These are phyloP conservation scores for Erpetoichthys calabaricus DNA, from an alignment of 2,797 vertebrate genomes.

Conservation along the genomic window DNA sequence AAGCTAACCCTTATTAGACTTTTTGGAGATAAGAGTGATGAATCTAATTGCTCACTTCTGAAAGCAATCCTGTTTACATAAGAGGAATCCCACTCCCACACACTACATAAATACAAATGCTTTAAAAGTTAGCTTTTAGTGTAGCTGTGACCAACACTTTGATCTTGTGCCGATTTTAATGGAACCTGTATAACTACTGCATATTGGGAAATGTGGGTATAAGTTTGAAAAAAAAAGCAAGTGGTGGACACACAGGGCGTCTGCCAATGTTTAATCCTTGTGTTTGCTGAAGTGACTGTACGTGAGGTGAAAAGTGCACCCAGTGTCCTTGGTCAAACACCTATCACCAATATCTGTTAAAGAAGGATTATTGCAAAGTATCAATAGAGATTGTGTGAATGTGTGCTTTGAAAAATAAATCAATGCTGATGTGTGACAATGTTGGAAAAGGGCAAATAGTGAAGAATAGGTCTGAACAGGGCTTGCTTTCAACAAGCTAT, in stretches of 20 bases:
- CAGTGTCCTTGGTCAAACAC: constrained; percentile 30
- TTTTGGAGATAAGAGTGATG: constrained; percentile 27
- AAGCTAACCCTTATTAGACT: constrained; percentile 11
- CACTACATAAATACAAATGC: constrained; percentile 14
- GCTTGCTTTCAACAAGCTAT: constrained; percentile 22
- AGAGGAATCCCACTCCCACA: constrained; percentile 19
- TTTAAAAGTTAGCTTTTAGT: constrained; percentile 27
- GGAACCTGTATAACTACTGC: constrained; percentile 29
- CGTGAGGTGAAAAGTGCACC: constrained; percentile 58
- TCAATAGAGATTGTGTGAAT: constrained; percentile 39
- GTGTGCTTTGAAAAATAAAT: constrained; percentile 6
- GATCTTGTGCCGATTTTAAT: constrained; percentile 34
- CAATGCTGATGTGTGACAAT: too few species aligned
- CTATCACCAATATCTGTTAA: constrained; percentile 42
- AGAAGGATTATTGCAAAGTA: constrained; percentile 36
- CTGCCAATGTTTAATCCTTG: constrained; percentile 28
- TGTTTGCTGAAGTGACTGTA: constrained; percentile 36
- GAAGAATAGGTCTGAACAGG: constrained; percentile 30
- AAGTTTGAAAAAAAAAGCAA: constrained; percentile 36
- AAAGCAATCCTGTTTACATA: constrained; percentile 25
- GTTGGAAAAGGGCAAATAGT: constrained; percentile 41
- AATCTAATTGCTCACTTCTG: constrained; percentile 29
- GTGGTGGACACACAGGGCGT: constrained; percentile 20
- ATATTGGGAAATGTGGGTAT: constrained; percentile 29
- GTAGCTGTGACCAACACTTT: constrained; percentile 32